phyloP scores from a whole-genome alignment of 2,797 vertebrate species.

The Malurus leucopterus region DNA sequence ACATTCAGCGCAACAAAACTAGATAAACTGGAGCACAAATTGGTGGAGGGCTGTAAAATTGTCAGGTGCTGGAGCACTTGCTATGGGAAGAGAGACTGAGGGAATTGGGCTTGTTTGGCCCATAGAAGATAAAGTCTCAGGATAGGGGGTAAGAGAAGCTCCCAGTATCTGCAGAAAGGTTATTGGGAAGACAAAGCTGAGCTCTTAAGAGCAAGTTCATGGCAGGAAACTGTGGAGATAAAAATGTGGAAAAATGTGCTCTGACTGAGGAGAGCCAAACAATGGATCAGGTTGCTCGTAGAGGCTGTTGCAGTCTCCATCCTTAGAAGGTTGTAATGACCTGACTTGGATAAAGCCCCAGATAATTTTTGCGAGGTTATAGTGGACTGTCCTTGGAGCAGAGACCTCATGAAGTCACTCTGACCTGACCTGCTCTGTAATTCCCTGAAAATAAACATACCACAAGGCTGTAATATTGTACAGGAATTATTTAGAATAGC shows the following conservation, averaged over 20 bases:
- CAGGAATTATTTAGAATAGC: not conserved
- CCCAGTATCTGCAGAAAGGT: not conserved
- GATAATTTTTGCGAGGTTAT: not conserved
- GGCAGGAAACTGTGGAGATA: not conserved
- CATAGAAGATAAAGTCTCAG: not conserved
- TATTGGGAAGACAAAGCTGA: not conserved
- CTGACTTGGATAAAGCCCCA: not conserved
- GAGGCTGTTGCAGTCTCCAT: not conserved
- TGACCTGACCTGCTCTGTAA: not conserved
- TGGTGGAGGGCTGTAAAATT: not conserved
- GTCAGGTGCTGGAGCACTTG: not conserved
- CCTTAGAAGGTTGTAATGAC: not conserved
- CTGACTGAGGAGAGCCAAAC: not conserved
- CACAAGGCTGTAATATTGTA: not conserved
- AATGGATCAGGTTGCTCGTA: not conserved
- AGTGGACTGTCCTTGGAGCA: not conserved
- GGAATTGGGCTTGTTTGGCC: not conserved
- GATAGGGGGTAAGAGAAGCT: not conserved
- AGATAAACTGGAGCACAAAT: not conserved
- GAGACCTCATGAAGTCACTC: not conserved
- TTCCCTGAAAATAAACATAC: not conserved
- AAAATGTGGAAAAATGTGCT: not conserved
- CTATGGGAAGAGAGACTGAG: not conserved
- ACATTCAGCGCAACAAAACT: not conserved
- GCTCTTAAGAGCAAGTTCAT: not conserved